A percentile compares a stretch with the other conserved stretches of the same genome.
Conservation (phyloP, 2,113 vertebrate genomes). For the Ibidorhyncha struthersii region DNA sequence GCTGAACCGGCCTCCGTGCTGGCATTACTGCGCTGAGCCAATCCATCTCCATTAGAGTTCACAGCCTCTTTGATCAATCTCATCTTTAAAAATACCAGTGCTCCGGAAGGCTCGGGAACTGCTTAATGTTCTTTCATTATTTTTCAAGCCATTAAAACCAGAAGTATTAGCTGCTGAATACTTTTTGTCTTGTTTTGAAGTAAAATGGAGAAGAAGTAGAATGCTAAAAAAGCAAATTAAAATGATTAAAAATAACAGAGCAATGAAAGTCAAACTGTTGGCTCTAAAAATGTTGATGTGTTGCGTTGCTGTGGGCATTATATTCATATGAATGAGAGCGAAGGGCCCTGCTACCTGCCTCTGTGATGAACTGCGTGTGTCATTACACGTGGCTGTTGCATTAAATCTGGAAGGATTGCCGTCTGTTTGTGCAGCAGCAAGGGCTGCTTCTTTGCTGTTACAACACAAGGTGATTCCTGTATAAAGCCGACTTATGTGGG, state of each 20-base stretch:
- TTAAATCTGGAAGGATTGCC: constrained; percentile 48
- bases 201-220: background rate
- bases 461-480: background rate
- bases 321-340: constrained; percentile 55
- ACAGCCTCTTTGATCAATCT: constrained; percentile 63
- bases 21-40: background rate
- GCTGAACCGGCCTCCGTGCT: background rate
- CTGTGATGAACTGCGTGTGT: constrained; percentile 61
- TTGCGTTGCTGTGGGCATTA: constrained; percentile 47
- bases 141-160: constrained; percentile 39
- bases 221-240: constrained; percentile 30
- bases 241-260: constrained; percentile 53
- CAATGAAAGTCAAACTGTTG: constrained; percentile 52
- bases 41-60: constrained; percentile 60
- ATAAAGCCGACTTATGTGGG: background rate
- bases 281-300: constrained; percentile 50
- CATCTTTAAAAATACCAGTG: constrained; percentile 51
- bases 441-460: background rate
- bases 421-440: background rate
- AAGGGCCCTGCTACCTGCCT: constrained; percentile 45
- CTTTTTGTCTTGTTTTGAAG: constrained; percentile 48
- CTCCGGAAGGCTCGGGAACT: background rate
- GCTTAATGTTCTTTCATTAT: constrained; percentile 51
- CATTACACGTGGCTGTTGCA: constrained; percentile 39
- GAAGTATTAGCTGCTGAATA: constrained; percentile 25